phyloP scores from a whole-genome alignment of 2,888 invertebrate species.

The Aphidius colemani region DNA sequence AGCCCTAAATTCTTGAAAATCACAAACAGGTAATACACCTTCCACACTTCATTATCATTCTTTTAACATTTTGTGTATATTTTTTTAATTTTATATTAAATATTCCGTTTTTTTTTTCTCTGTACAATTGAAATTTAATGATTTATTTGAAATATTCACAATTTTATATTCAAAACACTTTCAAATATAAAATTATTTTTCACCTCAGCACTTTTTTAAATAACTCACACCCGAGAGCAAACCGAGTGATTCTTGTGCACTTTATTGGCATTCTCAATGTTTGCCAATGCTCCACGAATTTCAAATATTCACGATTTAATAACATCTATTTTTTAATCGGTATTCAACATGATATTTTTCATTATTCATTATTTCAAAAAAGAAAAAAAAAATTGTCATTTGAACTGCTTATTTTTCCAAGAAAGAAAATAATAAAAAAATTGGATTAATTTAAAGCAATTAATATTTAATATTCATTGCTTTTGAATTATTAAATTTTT shows the following conservation, averaged over 20 bases:
- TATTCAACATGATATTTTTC: not conserved
- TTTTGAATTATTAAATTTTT: too few species aligned
- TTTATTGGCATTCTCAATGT: slow-evolving; percentile 37
- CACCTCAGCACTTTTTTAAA: slow-evolving; percentile 47
- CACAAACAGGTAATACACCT: too few species aligned
- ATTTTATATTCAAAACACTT: not conserved
- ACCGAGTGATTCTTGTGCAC: slow-evolving; percentile 32
- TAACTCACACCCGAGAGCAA: slow-evolving; percentile 41
- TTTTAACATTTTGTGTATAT: too few species aligned
- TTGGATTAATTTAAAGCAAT: too few species aligned
- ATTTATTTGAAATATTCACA: not conserved
- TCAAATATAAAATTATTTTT: slow-evolving; percentile 24
- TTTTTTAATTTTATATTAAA: too few species aligned
- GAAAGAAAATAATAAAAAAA: too few species aligned
- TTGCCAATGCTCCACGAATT: slow-evolving; percentile 26
- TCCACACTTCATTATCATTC: too few species aligned
- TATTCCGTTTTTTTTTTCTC: too few species aligned
- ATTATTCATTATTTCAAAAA: not conserved
- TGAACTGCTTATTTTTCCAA: not conserved
- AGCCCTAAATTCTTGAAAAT: too few species aligned
- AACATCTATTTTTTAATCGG: slow-evolving; percentile 29
- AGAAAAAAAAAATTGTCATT: not conserved
- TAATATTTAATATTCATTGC: too few species aligned
- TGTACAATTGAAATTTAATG: too few species aligned
- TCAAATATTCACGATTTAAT: slow-evolving; percentile 23